These are phyloP conservation scores for Tadarida brasiliensis DNA, from an alignment of 2,797 vertebrate genomes.

Conservation along the genomic window DNA sequence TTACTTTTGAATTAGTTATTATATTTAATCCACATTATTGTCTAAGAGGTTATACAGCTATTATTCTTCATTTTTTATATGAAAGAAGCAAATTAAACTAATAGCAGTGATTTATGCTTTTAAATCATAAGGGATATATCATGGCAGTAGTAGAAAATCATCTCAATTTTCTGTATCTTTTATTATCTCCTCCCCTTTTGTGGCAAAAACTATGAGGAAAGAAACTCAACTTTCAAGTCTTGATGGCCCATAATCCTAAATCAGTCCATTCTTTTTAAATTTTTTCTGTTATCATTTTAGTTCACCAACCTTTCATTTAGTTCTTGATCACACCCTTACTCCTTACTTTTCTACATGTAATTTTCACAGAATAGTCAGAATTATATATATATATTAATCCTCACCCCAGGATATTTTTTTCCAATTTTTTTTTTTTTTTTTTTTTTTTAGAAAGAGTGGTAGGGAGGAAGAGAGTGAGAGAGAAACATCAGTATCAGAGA, in stretches of 20 bases:
- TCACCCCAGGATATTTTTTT: too few species aligned
- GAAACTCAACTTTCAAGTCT: not conserved
- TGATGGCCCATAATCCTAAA: not conserved
- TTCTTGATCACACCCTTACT: not conserved
- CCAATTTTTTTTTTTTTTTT: too few species aligned
- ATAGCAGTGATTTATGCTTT: not conserved
- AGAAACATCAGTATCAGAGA: too few species aligned
- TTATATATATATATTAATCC: not conserved
- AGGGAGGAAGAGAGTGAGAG: too few species aligned
- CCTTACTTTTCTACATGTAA: not conserved
- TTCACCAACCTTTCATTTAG: not conserved
- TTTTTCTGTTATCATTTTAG: not conserved
- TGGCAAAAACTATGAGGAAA: not conserved
- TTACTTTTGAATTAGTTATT: not conserved
- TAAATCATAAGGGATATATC: not conserved
- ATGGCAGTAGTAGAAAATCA: not conserved
- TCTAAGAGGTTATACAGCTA: not conserved
- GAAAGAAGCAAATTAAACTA: conserved; percentile 20
- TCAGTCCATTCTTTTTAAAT: not conserved
- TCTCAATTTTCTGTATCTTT: not conserved
- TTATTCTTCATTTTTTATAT: conserved; percentile 24
- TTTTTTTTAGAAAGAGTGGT: too few species aligned
- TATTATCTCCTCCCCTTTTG: not conserved
- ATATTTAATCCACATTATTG: conserved; percentile 4
- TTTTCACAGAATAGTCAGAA: conserved; percentile 13